Conservation (phyloP, 2,888 invertebrate genomes). For the Leucophenga montana region DNA sequence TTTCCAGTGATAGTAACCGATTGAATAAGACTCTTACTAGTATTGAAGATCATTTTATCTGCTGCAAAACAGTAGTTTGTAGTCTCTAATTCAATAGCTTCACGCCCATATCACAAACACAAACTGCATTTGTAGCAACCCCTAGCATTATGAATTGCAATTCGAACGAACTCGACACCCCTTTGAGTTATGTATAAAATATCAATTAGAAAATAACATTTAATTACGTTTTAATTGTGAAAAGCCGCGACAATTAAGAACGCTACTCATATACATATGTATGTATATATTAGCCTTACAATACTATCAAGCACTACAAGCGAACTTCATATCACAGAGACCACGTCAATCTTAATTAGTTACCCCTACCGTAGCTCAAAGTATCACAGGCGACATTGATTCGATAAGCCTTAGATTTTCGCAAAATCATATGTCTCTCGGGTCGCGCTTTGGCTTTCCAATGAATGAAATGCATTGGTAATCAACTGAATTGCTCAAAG, state of each 20-base stretch:
- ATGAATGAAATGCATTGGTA: not conserved
- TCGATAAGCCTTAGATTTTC: slow-evolving; percentile 58
- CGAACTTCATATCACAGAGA: slow-evolving; percentile 8
- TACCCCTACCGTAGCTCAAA: slow-evolving; percentile 50
- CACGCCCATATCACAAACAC: no score
- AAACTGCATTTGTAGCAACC: not conserved
- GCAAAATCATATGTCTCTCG: slow-evolving; percentile 64
- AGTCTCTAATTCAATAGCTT: no score
- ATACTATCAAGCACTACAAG: not conserved
- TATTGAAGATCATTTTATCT: no score
- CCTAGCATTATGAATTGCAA: not conserved
- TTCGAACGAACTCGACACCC: not conserved
- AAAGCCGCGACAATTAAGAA: slow-evolving; percentile 15
- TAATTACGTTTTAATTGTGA: slow-evolving; percentile 49
- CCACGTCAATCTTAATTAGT: slow-evolving; percentile 72
- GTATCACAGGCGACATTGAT: slow-evolving; percentile 37
- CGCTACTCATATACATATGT: not conserved
- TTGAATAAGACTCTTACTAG: no score
- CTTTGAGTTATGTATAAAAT: slow-evolving; percentile 46
- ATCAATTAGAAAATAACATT: slow-evolving; percentile 60
- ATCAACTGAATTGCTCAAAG: slow-evolving; percentile 23
- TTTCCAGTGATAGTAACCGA: no score
- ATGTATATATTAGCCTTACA: no score
- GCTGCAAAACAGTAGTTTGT: no score
- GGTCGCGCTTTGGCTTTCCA: slow-evolving; percentile 30